Percentiles rank a stretch among this genome's conserved stretches.
Conservation (phyloP, 2,797 vertebrate species). For the Rhinella marina region DNA sequence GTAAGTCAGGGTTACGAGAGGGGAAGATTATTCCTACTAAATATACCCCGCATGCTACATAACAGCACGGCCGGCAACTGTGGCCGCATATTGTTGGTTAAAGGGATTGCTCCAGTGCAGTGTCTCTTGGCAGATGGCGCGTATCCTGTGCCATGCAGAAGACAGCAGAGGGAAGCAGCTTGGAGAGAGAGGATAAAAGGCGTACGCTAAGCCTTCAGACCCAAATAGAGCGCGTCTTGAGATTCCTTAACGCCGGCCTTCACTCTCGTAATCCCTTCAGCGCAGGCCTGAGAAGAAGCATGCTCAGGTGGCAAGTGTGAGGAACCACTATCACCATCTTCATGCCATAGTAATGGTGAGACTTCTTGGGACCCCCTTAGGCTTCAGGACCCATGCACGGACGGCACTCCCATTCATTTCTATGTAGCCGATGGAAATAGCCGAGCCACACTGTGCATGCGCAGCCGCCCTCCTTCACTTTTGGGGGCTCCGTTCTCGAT, state of each 20-base stretch:
- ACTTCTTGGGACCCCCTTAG: too few relatives aligned
- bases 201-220: constrained; percentile 39
- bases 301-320: neutral
- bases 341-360: too few relatives aligned
- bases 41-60: constrained; percentile 12
- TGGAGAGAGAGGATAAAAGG: constrained; percentile 49
- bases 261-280: constrained; percentile 44
- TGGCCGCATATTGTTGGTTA: constrained; percentile 46
- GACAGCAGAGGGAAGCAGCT: constrained; percentile 51
- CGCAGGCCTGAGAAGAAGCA: neutral
- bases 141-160: constrained; percentile 38
- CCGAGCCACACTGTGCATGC: too few relatives aligned
- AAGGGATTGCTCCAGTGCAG: constrained; percentile 27
- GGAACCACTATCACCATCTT: neutral
- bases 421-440: too few relatives aligned
- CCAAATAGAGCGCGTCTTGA: constrained; percentile 56
- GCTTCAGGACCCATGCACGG: too few relatives aligned
- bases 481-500: too few relatives aligned
- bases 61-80: constrained; percentile 21
- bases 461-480: too few relatives aligned
- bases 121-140: constrained; percentile 47
- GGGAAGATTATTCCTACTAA: constrained; percentile 42
- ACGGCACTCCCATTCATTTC: too few relatives aligned
- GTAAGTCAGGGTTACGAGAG: constrained; percentile 14
- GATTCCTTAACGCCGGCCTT: constrained; percentile 46